Evolutionary conservation across 2,113 vertebrate species (phyloP), one percentile per base, ranked within the genome.

Genomic region (Symphodus melops): DNA sequence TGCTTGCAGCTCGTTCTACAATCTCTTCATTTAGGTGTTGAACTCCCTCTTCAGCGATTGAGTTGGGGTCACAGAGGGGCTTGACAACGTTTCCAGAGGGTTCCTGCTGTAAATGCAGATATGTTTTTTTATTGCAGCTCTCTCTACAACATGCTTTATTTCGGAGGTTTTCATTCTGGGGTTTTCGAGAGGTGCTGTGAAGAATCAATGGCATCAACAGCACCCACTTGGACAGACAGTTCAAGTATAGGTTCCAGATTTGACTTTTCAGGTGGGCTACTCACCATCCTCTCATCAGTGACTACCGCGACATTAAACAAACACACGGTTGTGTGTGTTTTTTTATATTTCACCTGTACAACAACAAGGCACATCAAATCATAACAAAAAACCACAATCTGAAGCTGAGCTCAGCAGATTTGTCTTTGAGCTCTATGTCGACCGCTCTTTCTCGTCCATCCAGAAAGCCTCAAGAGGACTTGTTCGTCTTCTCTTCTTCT

Each of bases 401-500:
- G 12, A 65, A 55, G n/a, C 73, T 33, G 28, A 33, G 48, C 42
- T 17, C 25, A 55, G 54, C 49, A 48, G 66, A 69, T 69, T 46
- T 72, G 17, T 25, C 17, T n/a, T 77, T 23, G 36, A 58, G 33
- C 57, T 71, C 56, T 60, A 71, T 64, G 68, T 81, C 79, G 77
- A 81, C 65, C 57, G 74, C 68, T 76, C 72, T 77, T 79, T 77
- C 62, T 62, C 64, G 69, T 57, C 78, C 75, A 53, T 57, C 28
- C 56, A 68, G 59, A 77, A 85, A 74, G 60, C 70, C 39, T 66
- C 53, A 54, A 60, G 69, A 70, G 17, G 61, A 62, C 37, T 3
- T 25, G 55, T 68, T 52, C 65, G 57, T 28, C 39, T 28, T 55
- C 51, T 83, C 23, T 53, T 62, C 52, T 61, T 62, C 52, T 61